Evolutionary conservation across 1,140 invertebrate species (phyloP), one percentile per base, ranked within the genome.

Genomic region (Eufriesea mexicana): DNA sequence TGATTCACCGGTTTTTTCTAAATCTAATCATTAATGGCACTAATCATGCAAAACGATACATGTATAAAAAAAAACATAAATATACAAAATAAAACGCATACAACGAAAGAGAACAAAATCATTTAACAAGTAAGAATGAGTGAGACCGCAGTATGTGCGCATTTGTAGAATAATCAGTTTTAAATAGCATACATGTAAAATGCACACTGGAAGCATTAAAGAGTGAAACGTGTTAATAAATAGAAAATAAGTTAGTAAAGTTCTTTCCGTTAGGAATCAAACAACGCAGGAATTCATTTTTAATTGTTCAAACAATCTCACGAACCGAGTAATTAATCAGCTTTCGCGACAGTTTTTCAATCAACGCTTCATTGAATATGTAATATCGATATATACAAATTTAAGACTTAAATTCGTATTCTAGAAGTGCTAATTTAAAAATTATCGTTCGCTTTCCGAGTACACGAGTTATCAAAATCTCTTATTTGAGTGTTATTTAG

Each of bases 21-120:
- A 12, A 25, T 49, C 25, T 82, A 79, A 42, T 42, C 49, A 28
- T 72, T 35, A 81, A 82, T 82, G 79, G 79, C 79, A 82, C 79
- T 82, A 82, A 42, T 59, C 62, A 76, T 82, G 79, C 73, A 82
- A 42, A 57, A 68, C 71, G 18, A 57, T 66, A 74, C 25, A 51
- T 57, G 18, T 68, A 49, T 35, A 25, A 75, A 67, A n/a, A 12
- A 42, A 74, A 25, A 7, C 18, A 55, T 23, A 75, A 62, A 77
- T 25, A 67, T 54, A 64, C 51, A 70, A 57, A 49, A 75, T 25
- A n/a, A 66, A 75, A 75, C 10, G 42, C 51, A 9, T 49, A 75
- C 47, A 81, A 81, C 72, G 20, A 49, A n/a, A n/a, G 18, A 70
- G 68, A 73, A 84, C 55, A 54, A 49, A 18, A 35, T 28, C 10